Evolutionary conservation across 2,113 vertebrate species (phyloP).

Genomic region (Tiliqua scincoides): DNA sequence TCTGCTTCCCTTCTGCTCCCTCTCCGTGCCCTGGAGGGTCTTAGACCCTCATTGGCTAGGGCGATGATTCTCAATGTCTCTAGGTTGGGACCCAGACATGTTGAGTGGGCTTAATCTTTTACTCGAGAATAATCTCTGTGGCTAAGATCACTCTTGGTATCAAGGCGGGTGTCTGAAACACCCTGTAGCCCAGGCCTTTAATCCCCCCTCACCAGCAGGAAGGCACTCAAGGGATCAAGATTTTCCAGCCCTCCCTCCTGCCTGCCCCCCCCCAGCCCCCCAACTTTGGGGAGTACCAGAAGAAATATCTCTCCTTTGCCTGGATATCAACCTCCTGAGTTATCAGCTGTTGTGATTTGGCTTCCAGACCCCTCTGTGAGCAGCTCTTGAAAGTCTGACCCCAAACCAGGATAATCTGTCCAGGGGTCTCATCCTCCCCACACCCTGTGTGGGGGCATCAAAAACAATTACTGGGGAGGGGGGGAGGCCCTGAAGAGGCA

Average conservation of each 20-base stretch:
- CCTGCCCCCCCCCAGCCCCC: rapidly evolving
- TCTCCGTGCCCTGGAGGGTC: background rate
- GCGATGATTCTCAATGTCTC: background rate
- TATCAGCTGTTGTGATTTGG: no score
- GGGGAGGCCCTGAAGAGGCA: no score
- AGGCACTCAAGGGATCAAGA: background rate
- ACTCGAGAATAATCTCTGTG: background rate
- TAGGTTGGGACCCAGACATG: background rate
- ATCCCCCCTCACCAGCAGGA: background rate
- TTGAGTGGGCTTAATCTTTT: background rate
- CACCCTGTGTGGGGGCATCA: no score
- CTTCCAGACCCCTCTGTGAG: no score
- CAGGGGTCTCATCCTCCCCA: no score
- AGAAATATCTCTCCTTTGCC: background rate
- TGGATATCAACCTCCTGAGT: background rate
- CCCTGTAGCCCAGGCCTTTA: background rate
- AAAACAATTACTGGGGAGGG: no score
- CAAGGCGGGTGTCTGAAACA: background rate
- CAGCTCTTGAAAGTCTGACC: no score
- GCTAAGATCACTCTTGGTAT: constrained; percentile 2
- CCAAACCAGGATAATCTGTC: no score
- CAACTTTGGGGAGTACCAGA: background rate
- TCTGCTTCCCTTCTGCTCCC: background rate
- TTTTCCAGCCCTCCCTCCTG: no score
- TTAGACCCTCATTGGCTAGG: background rate